Percentiles rank a stretch among this genome's conserved stretches.
Evolutionary conservation across 2,797 vertebrate genomes (phyloP).

Genomic region (Nasua narica): DNA sequence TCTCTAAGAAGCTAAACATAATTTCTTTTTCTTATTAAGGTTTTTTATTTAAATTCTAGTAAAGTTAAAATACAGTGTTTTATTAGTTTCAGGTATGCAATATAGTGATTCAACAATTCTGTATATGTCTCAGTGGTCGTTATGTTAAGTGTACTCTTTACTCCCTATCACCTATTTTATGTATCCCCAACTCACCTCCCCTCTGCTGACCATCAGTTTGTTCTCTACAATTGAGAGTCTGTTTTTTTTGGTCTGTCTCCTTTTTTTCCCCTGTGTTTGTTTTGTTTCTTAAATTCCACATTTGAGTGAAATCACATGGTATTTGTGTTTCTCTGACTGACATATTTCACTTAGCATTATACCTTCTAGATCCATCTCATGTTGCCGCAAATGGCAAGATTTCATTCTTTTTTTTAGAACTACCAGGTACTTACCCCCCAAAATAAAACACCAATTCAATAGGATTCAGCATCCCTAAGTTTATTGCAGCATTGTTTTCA

Average conservation of each 20-base stretch:
- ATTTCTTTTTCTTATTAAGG: not conserved
- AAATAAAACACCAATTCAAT: not conserved
- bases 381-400: not conserved
- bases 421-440: not conserved
- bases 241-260: not conserved
- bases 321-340: not conserved
- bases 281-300: not conserved
- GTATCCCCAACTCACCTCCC: not conserved
- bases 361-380: not conserved
- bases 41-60: not conserved
- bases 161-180: not conserved
- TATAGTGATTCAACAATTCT: not conserved
- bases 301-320: not conserved
- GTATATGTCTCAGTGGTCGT: not conserved
- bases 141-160: not conserved
- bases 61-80: not conserved
- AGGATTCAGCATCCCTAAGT: not conserved
- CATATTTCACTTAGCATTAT: not conserved
- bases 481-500: not conserved
- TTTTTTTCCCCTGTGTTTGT: not conserved
- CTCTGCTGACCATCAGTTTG: not conserved
- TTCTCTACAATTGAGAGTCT: not conserved
- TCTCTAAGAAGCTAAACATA: not conserved
- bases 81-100: not conserved
- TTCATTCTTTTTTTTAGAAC: not conserved